Conservation (phyloP, 2,888 invertebrate genomes). For the Rotaria magnacalcarata region DNA sequence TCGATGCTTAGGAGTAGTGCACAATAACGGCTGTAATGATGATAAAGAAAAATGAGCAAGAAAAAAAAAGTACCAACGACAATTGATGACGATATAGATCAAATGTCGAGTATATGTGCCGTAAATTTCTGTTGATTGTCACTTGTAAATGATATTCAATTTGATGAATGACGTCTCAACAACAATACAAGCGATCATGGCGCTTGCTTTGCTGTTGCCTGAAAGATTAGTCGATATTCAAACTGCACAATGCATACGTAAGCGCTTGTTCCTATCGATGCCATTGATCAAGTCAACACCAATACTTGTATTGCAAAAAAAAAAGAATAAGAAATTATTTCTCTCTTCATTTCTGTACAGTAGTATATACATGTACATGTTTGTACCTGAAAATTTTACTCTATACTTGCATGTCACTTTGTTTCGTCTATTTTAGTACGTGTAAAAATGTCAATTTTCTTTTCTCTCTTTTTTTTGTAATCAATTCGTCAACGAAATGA, state of each 20-base stretch:
- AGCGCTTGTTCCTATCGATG: not conserved
- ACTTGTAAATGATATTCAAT: not conserved
- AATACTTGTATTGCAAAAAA: not conserved
- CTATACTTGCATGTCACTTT: not conserved
- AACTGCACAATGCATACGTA: not conserved
- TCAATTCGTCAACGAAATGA: not conserved
- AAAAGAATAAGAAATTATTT: not conserved
- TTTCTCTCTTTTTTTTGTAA: not conserved
- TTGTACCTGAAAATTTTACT: not conserved
- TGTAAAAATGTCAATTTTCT: not conserved
- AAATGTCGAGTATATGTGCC: not conserved
- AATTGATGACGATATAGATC: not conserved
- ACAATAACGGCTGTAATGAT: not conserved
- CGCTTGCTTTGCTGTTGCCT: not conserved
- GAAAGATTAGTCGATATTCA: not conserved
- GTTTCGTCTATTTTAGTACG: not conserved
- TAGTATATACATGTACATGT: not conserved
- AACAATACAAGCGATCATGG: not conserved
- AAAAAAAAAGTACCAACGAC: not conserved
- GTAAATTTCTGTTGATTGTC: not conserved
- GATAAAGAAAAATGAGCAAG: not conserved
- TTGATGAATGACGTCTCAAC: slow-evolving; percentile 28
- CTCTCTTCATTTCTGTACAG: not conserved
- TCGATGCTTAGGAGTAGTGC: not conserved
- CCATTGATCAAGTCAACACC: slow-evolving; percentile 6